These are phyloP conservation scores for Philaenus spumarius DNA, from an alignment of 1,140 invertebrate genomes.

Conservation along the genomic window DNA sequence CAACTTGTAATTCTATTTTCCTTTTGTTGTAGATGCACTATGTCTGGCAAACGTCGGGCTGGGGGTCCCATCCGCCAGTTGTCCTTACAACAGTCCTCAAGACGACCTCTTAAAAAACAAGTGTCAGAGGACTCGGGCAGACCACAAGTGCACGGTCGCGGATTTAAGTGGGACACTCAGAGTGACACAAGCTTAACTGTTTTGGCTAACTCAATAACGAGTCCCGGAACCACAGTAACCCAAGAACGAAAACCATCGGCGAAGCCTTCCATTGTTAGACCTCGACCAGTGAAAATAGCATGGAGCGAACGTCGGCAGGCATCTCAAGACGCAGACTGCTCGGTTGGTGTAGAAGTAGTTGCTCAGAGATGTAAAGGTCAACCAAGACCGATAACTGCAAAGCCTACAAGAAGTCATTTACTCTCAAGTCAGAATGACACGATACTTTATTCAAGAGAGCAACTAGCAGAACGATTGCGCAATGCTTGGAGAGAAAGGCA, in stretches of 20 bases:
- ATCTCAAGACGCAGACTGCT: neutral
- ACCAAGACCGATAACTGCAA: slow-evolving; percentile 28
- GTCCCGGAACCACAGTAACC: neutral
- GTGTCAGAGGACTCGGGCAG: neutral
- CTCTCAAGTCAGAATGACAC: slow-evolving; percentile 34
- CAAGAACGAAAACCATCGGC: neutral
- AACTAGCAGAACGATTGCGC: slow-evolving; percentile 44
- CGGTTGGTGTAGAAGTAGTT: slow-evolving; percentile 25
- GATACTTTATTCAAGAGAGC: slow-evolving; percentile 46
- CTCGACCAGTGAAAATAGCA: slow-evolving; percentile 1
- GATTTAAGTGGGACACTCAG: neutral
- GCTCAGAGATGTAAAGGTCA: slow-evolving; percentile 34
- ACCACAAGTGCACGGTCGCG: neutral
- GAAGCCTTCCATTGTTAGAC: neutral
- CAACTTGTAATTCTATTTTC: too few relatives aligned
- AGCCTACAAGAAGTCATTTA: slow-evolving; percentile 14
- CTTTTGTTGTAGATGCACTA: neutral
- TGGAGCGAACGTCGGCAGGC: slow-evolving; percentile 5
- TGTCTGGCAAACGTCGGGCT: slow-evolving; percentile 4
- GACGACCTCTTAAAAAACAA: neutral
- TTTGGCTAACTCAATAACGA: neutral
- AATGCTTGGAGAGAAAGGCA: slow-evolving; percentile 46
- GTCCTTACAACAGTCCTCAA: slow-evolving; percentile 2
- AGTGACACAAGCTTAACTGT: slow-evolving; percentile 1
- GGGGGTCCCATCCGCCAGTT: slow-evolving; percentile 9